phyloP scores from a whole-genome alignment of 2,797 vertebrate genomes.

The Acanthopagrus latus region DNA sequence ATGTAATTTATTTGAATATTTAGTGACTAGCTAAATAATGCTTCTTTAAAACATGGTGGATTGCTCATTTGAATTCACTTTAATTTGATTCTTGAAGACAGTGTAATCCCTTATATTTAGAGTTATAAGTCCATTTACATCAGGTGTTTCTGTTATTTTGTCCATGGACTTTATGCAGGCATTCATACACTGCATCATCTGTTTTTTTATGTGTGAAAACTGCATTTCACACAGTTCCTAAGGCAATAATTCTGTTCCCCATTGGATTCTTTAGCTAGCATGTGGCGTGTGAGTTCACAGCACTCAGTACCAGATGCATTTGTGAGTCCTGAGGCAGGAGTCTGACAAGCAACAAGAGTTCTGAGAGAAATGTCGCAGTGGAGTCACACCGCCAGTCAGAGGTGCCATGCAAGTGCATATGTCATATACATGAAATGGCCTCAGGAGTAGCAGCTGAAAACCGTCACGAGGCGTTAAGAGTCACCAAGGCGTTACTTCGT shows the following conservation, averaged over 20 bases:
- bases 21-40: not conserved
- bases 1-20: not conserved
- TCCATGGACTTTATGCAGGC: constrained; percentile 42
- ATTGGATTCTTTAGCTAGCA: constrained; percentile 46
- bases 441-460: constrained; percentile 80
- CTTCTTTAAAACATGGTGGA: not conserved
- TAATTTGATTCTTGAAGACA: not conserved
- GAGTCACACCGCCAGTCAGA: constrained; percentile 74
- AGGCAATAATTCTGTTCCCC: constrained; percentile 41
- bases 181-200: constrained; percentile 37
- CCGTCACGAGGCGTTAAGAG: constrained; percentile 71
- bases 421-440: constrained; percentile 79
- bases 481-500: constrained; percentile 64
- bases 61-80: constrained; percentile 1
- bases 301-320: constrained; percentile 70
- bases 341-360: constrained; percentile 75
- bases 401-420: constrained; percentile 78
- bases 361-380: constrained; percentile 66
- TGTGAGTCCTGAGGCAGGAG: constrained; percentile 62
- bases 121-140: constrained; percentile 28
- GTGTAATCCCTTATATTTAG: not conserved
- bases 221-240: constrained; percentile 43
- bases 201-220: constrained; percentile 50
- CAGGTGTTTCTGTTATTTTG: constrained; percentile 54
- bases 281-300: constrained; percentile 55